Percentiles rank a stretch among this genome's conserved stretches.
Conservation (phyloP, 2,113 vertebrate species). For the Rallus limicola region DNA sequence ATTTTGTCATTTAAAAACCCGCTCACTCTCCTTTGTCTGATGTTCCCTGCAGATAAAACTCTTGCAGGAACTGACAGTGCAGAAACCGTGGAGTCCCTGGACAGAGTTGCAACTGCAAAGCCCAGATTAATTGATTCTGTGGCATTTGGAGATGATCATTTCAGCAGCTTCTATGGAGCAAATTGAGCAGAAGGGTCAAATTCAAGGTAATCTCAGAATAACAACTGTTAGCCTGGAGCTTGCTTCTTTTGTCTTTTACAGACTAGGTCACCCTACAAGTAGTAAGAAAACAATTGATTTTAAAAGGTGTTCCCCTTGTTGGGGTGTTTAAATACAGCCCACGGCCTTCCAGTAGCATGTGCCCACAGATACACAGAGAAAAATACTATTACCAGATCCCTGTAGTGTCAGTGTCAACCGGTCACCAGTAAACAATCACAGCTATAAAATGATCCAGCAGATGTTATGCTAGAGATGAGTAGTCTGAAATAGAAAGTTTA, state of each 20-base stretch:
- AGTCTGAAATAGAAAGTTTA: slow-evolving; percentile 68
- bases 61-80: neutral
- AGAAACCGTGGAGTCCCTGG: neutral
- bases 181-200: slow-evolving; percentile 51
- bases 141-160: neutral
- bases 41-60: neutral
- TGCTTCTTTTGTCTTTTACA: slow-evolving; percentile 20
- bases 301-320: neutral
- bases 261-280: neutral
- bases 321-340: neutral
- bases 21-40: slow-evolving; percentile 4
- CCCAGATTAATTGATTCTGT: neutral
- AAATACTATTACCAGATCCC: slow-evolving; percentile 20
- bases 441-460: slow-evolving; percentile 67
- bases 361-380: neutral
- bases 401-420: slow-evolving; percentile 32
- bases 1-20: neutral
- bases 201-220: slow-evolving; percentile 34
- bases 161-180: neutral
- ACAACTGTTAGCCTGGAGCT: neutral
- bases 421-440: slow-evolving; percentile 69
- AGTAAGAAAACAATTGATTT: neutral
- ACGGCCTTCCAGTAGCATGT: neutral
- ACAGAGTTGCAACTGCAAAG: neutral
- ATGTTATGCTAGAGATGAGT: slow-evolving; percentile 70